Evolutionary conservation across 2,797 vertebrate genomes (phyloP).

Genomic region (Acanthurus tractus): DNA sequence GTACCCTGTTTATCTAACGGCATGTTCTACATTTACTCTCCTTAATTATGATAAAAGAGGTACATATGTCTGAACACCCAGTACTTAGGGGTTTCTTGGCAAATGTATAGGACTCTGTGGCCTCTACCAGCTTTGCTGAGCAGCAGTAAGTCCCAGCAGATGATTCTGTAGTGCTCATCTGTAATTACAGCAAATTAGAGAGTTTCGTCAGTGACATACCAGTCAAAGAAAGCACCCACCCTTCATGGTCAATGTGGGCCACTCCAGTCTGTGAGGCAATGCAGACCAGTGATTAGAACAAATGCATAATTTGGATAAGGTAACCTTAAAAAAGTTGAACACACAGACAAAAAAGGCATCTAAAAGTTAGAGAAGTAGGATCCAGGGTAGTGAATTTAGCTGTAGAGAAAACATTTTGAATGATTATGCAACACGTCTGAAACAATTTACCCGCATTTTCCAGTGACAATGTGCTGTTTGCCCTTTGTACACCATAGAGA

Average conservation of each 20-base stretch:
- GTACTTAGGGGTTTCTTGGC: slow-evolving; percentile 65
- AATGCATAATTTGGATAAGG: slow-evolving; percentile 48
- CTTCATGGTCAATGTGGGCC: slow-evolving; percentile 53
- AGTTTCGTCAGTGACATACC: slow-evolving; percentile 46
- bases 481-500: neutral
- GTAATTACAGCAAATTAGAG: slow-evolving; percentile 85
- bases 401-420: neutral
- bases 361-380: slow-evolving; percentile 1
- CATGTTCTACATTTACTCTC: slow-evolving; percentile 49
- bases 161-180: slow-evolving; percentile 71
- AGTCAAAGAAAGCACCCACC: slow-evolving; percentile 64
- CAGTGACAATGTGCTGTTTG: neutral
- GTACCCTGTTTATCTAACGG: slow-evolving; percentile 25
- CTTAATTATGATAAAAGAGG: slow-evolving; percentile 50
- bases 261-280: slow-evolving; percentile 33
- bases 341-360: neutral
- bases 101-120: slow-evolving; percentile 67
- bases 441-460: neutral
- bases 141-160: slow-evolving; percentile 41
- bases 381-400: neutral
- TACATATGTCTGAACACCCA: slow-evolving; percentile 53
- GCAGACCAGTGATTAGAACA: slow-evolving; percentile 37
- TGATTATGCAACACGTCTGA: neutral
- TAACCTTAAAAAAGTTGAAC: slow-evolving; percentile 37
- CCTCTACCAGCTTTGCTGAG: slow-evolving; percentile 39